Conservation (phyloP, 1,140 invertebrate species). For the Gerris buenoi region DNA sequence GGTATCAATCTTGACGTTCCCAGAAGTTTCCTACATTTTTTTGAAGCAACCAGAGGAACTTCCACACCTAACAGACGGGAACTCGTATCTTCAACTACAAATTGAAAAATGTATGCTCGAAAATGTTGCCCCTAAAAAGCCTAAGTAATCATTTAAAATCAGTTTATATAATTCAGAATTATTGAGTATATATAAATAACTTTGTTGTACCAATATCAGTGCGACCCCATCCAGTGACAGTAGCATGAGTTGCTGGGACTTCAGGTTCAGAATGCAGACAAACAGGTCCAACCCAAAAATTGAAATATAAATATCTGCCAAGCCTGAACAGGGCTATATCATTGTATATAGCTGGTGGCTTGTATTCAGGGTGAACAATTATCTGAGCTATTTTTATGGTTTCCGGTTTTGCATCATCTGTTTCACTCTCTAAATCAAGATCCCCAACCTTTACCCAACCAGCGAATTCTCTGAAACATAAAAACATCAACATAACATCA, state of each 20-base stretch:
- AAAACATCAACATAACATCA: no score
- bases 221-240: constrained; percentile 38
- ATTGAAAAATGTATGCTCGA: neutral
- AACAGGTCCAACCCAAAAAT: constrained; percentile 29
- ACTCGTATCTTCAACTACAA: neutral
- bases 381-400: constrained; percentile 27
- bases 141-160: neutral
- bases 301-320: constrained; percentile 24
- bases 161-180: neutral
- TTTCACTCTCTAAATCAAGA: no score
- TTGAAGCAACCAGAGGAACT: neutral
- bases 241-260: constrained; percentile 21
- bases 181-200: neutral
- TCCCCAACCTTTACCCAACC: no score
- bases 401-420: constrained; percentile 19
- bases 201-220: constrained; percentile 12
- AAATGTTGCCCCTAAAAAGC: neutral
- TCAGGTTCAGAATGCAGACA: constrained; percentile 28
- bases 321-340: constrained; percentile 45
- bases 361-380: constrained; percentile 34
- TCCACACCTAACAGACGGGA: neutral
- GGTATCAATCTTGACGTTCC: neutral
- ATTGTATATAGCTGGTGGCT: constrained; percentile 32
- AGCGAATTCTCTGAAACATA: no score
- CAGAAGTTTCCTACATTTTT: neutral